phyloP scores from a whole-genome alignment of 2,113 vertebrate species.

The Onychostruthus taczanowskii region DNA sequence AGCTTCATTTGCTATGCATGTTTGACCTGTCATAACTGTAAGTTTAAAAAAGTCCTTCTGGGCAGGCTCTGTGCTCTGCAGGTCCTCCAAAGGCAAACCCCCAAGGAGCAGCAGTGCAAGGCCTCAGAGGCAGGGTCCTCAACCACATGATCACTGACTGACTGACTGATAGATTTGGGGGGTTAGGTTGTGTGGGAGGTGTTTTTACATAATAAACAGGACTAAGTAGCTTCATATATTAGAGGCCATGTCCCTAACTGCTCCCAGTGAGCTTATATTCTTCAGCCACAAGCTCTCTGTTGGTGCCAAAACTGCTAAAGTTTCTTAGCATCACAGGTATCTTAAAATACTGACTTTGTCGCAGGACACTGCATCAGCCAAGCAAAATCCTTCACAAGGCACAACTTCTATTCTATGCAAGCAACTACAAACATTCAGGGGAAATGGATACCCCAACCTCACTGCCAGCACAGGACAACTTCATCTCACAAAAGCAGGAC shows the following conservation, averaged over 20 bases:
- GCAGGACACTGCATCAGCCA: background rate
- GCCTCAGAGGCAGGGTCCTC: background rate
- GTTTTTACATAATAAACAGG: background rate
- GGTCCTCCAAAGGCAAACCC: background rate
- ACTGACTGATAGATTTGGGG: background rate
- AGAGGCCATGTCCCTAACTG: background rate
- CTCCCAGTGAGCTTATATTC: background rate
- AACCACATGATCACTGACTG: background rate
- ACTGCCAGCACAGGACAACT: background rate
- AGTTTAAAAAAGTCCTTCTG: background rate
- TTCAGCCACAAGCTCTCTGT: background rate
- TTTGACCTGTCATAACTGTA: background rate
- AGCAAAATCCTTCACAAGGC: background rate
- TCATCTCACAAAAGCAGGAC: background rate
- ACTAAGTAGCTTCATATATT: background rate
- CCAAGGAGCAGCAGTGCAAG: rapidly evolving
- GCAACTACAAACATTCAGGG: background rate
- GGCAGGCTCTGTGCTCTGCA: background rate
- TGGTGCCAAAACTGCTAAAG: background rate
- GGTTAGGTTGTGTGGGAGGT: rapidly evolving
- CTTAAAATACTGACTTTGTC: background rate
- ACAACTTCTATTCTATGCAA: background rate
- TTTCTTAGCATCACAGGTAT: background rate
- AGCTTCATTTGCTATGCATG: background rate
- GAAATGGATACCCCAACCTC: background rate